These are phyloP conservation scores for Hydrotaea diabolus DNA, from an alignment of 2,888 invertebrate genomes.

Conservation along the genomic window DNA sequence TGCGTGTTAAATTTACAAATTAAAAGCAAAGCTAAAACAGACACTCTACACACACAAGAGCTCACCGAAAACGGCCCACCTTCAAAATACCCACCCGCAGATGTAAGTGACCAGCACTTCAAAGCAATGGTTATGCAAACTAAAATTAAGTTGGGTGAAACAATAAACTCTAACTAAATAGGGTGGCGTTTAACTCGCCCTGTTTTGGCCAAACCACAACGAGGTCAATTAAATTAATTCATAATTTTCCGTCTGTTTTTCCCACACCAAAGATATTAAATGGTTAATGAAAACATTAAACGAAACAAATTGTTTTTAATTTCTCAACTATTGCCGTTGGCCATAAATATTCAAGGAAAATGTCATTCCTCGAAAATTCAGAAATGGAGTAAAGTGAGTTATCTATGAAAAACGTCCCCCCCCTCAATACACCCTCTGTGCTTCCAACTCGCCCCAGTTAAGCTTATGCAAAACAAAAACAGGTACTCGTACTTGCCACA, in stretches of 20 bases:
- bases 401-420: too few species aligned
- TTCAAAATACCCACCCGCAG: constrained; percentile 6
- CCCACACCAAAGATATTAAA: neutral
- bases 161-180: neutral
- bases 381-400: too few species aligned
- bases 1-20: constrained; percentile 61
- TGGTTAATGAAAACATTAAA: too few species aligned
- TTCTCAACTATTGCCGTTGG: too few species aligned
- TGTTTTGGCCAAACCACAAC: neutral
- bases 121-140: neutral
- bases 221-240: neutral
- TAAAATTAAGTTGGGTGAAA: neutral
- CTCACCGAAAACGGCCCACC: too few species aligned
- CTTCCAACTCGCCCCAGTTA: too few species aligned
- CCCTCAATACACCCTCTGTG: too few species aligned
- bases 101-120: neutral
- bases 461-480: neutral
- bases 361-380: too few species aligned
- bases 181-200: neutral
- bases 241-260: neutral
- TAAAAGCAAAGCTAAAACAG: constrained; percentile 6
- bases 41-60: neutral
- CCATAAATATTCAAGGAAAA: too few species aligned
- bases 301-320: too few species aligned
- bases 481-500: neutral